Evolutionary conservation across 2,113 vertebrate genomes (phyloP), one percentile per base, ranked within the genome.

Genomic region (Blennius ocellaris): DNA sequence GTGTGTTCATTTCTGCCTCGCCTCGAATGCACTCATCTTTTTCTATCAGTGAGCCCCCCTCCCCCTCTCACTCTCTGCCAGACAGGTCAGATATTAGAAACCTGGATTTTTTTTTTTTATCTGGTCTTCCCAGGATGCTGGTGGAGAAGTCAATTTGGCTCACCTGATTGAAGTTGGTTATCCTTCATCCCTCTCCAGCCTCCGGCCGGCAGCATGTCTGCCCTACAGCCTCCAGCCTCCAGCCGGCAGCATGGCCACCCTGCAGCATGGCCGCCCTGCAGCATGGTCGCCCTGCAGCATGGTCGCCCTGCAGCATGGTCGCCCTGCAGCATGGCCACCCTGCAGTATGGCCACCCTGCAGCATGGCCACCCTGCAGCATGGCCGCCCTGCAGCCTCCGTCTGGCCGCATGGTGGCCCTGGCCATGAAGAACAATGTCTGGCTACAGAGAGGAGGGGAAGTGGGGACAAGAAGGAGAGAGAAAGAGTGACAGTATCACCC

Each of bases 121-220:
- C 90, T 87, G 92, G 88, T 90, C 89, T 89, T 88, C 85, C 88
- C 89, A 91, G 92, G 88, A 91, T 89, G 87, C 88, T 83, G 80
- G 88, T 89, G 88, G 91, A 91, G 92, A 92, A 90, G 91, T 92
- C 91, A 89, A 93, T 93, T 92, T 93, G 90, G 86, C 89, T 91
- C 82, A 90, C 80, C 87, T 73, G 89, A 93, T 92, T 92, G 90
- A 91, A 92, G 92, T 89, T 91, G 84, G 88, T 92, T 92, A 91
- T 93, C 89, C 87, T 87, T 90, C 85, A 88, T 89, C 83, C 85
- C 67, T 69, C 82, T 81, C 87, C 89, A 90, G n/a, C n/a, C n/a
- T n/a, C n/a, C n/a, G n/a, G n/a, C n/a, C n/a, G n/a, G n/a, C n/a
- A n/a, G n/a, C n/a, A n/a, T n/a, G n/a, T n/a, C n/a, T n/a, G n/a